A percentile compares a stretch with the other conserved stretches of the same genome.
phyloP scores from a whole-genome alignment of 2,888 invertebrate genomes.

The Parochlus steinenii region DNA sequence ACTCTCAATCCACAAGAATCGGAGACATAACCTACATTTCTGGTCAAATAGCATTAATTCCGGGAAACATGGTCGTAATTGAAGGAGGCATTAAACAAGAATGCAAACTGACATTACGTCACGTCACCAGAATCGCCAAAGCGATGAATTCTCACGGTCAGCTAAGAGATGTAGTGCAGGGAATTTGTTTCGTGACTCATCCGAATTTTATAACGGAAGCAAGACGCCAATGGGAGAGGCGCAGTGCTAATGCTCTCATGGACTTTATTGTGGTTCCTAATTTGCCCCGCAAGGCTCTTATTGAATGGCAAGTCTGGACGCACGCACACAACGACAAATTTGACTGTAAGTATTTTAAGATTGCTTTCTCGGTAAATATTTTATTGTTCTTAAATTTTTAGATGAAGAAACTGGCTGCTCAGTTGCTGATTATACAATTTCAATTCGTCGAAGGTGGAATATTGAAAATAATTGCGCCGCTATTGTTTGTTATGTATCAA shows the following conservation, averaged over 20 bases:
- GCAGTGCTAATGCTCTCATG: slow-evolving; percentile 72
- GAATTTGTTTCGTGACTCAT: slow-evolving; percentile 73
- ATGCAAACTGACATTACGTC: slow-evolving; percentile 67
- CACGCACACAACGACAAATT: slow-evolving; percentile 75
- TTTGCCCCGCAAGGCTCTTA: slow-evolving; percentile 60
- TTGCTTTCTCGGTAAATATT: no score
- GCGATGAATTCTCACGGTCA: slow-evolving; percentile 64
- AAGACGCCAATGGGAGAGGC: slow-evolving; percentile 62
- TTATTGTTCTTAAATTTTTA: slow-evolving; percentile 26
- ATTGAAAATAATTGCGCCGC: slow-evolving; percentile 77
- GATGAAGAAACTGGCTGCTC: slow-evolving; percentile 86
- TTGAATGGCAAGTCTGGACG: slow-evolving; percentile 92
- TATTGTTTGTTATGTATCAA: slow-evolving; percentile 66
- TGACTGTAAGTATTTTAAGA: slow-evolving; percentile 46
- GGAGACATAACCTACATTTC: slow-evolving; percentile 73
- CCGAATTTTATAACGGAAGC: slow-evolving; percentile 53
- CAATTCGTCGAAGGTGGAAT: slow-evolving; percentile 72
- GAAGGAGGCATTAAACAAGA: slow-evolving; percentile 65
- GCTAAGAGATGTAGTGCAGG: slow-evolving; percentile 69
- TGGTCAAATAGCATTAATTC: slow-evolving; percentile 83
- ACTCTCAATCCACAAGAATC: slow-evolving; percentile 78
- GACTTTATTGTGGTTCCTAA: slow-evolving; percentile 72
- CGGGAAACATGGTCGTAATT: slow-evolving; percentile 57
- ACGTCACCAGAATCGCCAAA: slow-evolving; percentile 64
- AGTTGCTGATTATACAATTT: slow-evolving; percentile 63